Evolutionary conservation across 53 echinoderm and acorn worm species (phyloP), one percentile per base, ranked within the genome.

Genomic region (Holothuria scabra): DNA sequence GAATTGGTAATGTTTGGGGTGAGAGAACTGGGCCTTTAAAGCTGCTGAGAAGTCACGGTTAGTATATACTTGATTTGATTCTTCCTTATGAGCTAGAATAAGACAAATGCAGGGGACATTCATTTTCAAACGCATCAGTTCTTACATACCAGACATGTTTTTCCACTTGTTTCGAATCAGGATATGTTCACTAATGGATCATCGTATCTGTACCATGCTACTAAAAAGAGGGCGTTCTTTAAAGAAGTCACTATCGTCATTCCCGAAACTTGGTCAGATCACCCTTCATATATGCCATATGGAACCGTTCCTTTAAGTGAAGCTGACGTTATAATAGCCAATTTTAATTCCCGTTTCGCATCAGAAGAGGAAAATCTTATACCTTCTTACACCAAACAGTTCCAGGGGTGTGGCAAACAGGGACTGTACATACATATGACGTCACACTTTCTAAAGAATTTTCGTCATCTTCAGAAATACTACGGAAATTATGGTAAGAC

Each of bases 241-340:
- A 52, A 81, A 56, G 61, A 87, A 18, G 88, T 91, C 4, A 91
- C 85, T 33, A 88, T 91, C n/a, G 66, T 90, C 58, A 78, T 87
- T 19, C 90, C 90, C 21, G 35, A 83, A 55, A 78, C 84, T 21
- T 90, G 90, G 90, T 72, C 66, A 3, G 30, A 62, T 21, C 69
- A 64, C 18, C 81, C 91, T 1, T 79, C 84, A 24, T 91, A 91
- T 66, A 16, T 29, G 23, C 32, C 74, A 14, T 76, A 87, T 31
- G 84, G 87, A 52, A 90, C 83, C 35, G 84, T 68, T 66, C 66
- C 90, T 13, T 87, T 90, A 25, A 65, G 87, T 35, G 56, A 65
- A 26, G 76, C 90, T n/a, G 91, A 91, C 75, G 71, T 91, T 33
- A 91, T 91, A 12, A 88, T 91, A 29, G 91, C 91, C 8, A 82